Base-by-base conservation (phyloP, 2,797 vertebrate species). In the Rhinichthys osculus region DNA sequence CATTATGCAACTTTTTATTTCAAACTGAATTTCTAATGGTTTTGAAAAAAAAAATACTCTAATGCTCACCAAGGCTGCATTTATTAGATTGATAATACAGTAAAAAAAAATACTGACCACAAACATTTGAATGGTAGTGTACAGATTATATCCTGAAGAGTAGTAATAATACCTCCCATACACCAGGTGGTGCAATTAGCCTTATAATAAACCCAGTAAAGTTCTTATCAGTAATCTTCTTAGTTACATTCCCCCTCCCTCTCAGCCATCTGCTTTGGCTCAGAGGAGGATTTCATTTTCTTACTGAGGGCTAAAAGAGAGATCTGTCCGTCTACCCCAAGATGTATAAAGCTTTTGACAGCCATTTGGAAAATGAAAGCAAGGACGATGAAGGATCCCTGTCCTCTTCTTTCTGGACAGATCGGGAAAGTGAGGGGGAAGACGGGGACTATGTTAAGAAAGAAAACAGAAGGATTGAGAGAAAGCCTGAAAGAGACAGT, bases 351-450 rank as follows among this genome's bases (percentile, higher is more conserved):
- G 91, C 85, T 52, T 92, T 88, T 81, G 66, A 83, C 23, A 17
- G 62, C 13, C 78, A 54, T 81, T 78, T 80, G 67, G 91, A 93
- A 4, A 54, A 87, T 2, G 90, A 87, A 2, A 89, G 87, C 30
- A 88, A 90, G 1, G 89, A 90, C 0, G 90, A 91, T n/a, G 79
- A 87, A 3, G 76, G 74, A 33, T 93, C 92, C n/a, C 88, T 93
- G 5, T 86, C 59, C 71, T 94, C 93, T 8, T 94, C 94, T 23
- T 95, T 95, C 44, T 95, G 94, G 94, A 94, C 94, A 11, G 94
- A 94, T 27, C 88, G 78, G 64, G 92, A 90, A 30, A 81, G 78
- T 82, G 88, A 89, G 19, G 87, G 81, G 17, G 88, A 91, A 17
- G 85, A 91, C 44, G n/a, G 42, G 76, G 50, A 90, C 77, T 67